A percentile compares a stretch with the other conserved stretches of the same genome.
Conservation (phyloP, 2,113 vertebrate genomes). For the Myiopsitta monachus region DNA sequence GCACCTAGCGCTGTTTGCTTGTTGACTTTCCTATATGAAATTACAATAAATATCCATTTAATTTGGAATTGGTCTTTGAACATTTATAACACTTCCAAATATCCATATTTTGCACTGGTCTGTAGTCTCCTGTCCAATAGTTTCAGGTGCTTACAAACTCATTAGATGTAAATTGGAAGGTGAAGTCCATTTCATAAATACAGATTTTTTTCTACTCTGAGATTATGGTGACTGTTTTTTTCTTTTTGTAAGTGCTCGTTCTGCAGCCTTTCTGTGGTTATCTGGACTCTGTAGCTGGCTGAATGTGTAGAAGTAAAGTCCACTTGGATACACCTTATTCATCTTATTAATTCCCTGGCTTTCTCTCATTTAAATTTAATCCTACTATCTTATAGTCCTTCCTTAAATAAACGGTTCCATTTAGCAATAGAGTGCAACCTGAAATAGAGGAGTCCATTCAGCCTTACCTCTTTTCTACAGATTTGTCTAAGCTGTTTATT, state of each 20-base stretch:
- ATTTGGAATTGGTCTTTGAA: too few species aligned
- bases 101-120: background rate
- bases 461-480: background rate
- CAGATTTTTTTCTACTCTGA: background rate
- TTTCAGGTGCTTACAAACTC: background rate
- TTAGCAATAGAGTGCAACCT: constrained; percentile 35
- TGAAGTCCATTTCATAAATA: background rate
- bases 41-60: too few species aligned
- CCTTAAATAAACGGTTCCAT: constrained; percentile 33
- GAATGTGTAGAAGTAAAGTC: background rate
- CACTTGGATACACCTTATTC: background rate
- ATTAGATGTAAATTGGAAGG: background rate
- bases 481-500: constrained; percentile 39
- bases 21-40: too few species aligned
- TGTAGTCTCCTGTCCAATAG: background rate
- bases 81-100: too few species aligned
- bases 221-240: background rate
- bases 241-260: background rate
- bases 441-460: constrained; percentile 40
- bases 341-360: background rate
- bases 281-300: background rate
- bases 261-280: background rate
- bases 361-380: constrained; percentile 19
- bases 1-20: too few species aligned
- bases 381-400: background rate